Base-by-base conservation (phyloP, 37 sponge, comb jelly and placozoan species). In the Axinella damicornis region DNA sequence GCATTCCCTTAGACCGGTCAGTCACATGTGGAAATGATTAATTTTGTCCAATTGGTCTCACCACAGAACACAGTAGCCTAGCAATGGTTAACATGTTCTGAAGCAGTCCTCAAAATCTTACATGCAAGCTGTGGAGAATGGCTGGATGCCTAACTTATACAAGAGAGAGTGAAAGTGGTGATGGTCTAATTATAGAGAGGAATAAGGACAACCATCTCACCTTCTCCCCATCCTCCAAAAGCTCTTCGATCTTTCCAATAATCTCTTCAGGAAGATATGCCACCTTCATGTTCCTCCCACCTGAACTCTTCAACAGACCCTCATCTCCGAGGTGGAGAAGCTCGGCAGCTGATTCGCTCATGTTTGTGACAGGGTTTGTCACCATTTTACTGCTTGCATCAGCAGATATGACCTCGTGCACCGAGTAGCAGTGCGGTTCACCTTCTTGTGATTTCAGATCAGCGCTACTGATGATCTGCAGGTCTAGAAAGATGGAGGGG, bases 321-420 rank as follows among this genome's bases (percentile, higher is more conserved):
- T 73, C 65, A 58, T 78, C 60, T n/a, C 87, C 90, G 35, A 88
- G 79, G 84, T 82, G 89, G 27, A 94, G 84, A 1, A 94, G 73
- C 24, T 89, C 83, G 1, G 79, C 54, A 1, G 79, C 59, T 19
- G 63, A 36, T 38, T 94, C 94, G 20, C 20, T 17, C 17, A 33
- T 56, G n/a, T 54, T 38, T 5, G 83, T 74, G n/a, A 20, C 52
- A 27, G 68, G 52, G 54, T 89, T 85, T 27, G 52, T 39, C 14
- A 89, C 64, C 56, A 28, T 34, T 12, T 6, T 22, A 18, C 65
- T 28, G 0, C 37, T 21, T 2, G 54, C 28, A 15, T 69, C 65
- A 22, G 78, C 94, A 11, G 77, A 53, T 15, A 86, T 54, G n/a
- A 94, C 76, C 1, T 80, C 80, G 37, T 83, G 32, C 27, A 86